Base-by-base conservation (phyloP, 2,888 invertebrate genomes). In the Cartodere bifasciata region DNA sequence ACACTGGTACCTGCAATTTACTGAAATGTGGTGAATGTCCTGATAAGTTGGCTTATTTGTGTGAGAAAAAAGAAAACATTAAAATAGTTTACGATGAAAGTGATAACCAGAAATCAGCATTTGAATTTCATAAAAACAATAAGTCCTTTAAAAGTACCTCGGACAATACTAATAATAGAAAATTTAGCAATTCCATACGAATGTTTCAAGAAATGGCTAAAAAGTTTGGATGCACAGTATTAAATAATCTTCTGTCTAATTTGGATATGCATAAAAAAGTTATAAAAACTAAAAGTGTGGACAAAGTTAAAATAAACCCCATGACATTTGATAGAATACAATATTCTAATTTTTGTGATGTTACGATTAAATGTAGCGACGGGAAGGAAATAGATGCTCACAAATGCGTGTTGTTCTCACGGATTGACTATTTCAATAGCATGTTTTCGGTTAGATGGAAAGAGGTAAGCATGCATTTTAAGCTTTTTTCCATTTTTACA, bases 361-460 rank as follows among this genome's bases (percentile, higher is more conserved):
- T 62, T 4, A 39, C 41, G 4, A 45, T 65, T 7, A 49, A 48
- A 32, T 55, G 57, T 38, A 51, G 51, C 24, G 57, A 59, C 40
- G 50, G 51, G 3, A 45, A 45, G 14, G 42, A 43, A 23, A 54
- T 84, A 13, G 55, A 64, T 1, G 86, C 83, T 0, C 88, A 90
- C 53, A 80, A 77, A 49, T 88, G 86, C 50, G 62, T 90, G n/a
- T 58, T 90, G 11, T 75, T 78, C 0, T 77, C 84, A 0, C 60
- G 86, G 16, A 60, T 83, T n/a, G 86, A 88, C 40, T 90, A 88
- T 57, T 90, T 90, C 53, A 71, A 74, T 37, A 78, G 78, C 46
- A 83, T 90, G 82, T 78, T 88, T 45, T 71, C 75, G 48, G 72
- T 75, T 46, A 71, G 77, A 23, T 88, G 87, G 87, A 65, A 70